Percentiles rank a stretch among this genome's conserved stretches.
These are phyloP conservation scores for Cheilosia urbana DNA, from an alignment of 2,888 invertebrate genomes.

Conservation along the genomic window DNA sequence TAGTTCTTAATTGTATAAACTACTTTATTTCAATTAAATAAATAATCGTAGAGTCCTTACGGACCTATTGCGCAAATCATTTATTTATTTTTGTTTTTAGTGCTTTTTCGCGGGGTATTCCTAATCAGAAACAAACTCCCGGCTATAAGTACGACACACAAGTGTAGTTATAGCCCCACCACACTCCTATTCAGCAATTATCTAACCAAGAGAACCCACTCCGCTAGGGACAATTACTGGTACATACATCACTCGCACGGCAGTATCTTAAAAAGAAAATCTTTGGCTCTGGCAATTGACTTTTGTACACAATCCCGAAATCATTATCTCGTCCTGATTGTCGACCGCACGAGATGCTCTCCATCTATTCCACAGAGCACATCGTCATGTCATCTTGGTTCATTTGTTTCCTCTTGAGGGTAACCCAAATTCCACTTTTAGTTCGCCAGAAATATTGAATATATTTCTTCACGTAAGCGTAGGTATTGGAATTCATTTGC, in stretches of 20 bases:
- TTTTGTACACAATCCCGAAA: conserved; percentile 39
- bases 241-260: conserved; percentile 34
- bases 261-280: conserved; percentile 18
- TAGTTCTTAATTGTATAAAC: too few relatives aligned
- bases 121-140: too few relatives aligned
- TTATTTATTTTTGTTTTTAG: too few relatives aligned
- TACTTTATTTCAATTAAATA: too few relatives aligned
- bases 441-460: conserved; percentile 19
- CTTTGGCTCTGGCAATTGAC: conserved; percentile 27
- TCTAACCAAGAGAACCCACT: conserved; percentile 36
- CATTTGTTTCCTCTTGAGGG: conserved; percentile 9
- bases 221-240: conserved; percentile 35
- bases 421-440: conserved; percentile 9
- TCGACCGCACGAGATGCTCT: conserved; percentile 41
- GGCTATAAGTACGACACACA: too few relatives aligned
- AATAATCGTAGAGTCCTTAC: too few relatives aligned
- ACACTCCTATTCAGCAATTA: too few relatives aligned
- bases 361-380: background rate
- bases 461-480: background rate
- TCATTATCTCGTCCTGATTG: conserved; percentile 42
- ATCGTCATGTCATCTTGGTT: background rate
- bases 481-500: conserved; percentile 46
- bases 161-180: too few relatives aligned
- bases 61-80: too few relatives aligned
- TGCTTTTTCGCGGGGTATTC: too few relatives aligned